A percentile compares a stretch with the other conserved stretches of the same genome.
Evolutionary conservation across 2,888 invertebrate species (phyloP).

Genomic region (Sphaerophoria rueppellii): DNA sequence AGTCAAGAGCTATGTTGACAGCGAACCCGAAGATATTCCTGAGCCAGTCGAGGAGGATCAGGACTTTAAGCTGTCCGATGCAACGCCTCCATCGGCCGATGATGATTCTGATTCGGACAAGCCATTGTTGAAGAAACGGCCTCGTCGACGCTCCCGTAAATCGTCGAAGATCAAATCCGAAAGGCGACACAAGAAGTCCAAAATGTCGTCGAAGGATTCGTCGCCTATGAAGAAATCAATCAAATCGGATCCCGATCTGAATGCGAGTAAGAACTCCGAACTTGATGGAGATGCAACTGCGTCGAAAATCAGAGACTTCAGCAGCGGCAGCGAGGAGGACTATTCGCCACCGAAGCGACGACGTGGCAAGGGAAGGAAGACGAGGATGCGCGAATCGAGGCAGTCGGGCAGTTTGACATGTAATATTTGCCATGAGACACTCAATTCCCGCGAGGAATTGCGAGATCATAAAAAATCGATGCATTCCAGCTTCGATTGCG

Average conservation of each 20-base stretch:
- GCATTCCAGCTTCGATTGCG: conserved; percentile 81
- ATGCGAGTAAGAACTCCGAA: conserved; percentile 55
- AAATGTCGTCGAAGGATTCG: conserved; percentile 16
- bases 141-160: conserved; percentile 47
- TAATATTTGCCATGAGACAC: conserved; percentile 82
- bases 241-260: conserved; percentile 71
- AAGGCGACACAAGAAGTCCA: conserved; percentile 2
- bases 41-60: conserved; percentile 78
- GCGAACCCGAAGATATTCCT: conserved; percentile 76
- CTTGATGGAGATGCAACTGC: conserved; percentile 23
- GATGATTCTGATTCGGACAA: conserved; percentile 78
- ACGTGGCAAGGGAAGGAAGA: conserved; percentile 26
- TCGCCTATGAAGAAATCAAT: conserved; percentile 47
- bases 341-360: conserved; percentile 68
- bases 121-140: conserved; percentile 66
- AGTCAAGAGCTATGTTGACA: conserved; percentile 78
- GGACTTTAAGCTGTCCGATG: conserved; percentile 81
- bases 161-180: conserved; percentile 15
- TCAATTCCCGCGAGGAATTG: conserved; percentile 83
- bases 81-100: conserved; percentile 77
- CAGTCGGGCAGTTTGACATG: conserved; percentile 72
- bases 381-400: conserved; percentile 62
- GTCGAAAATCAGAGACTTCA: conserved; percentile 61
- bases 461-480: conserved; percentile 82
- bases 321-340: conserved; percentile 70